phyloP scores from a whole-genome alignment of 2,888 invertebrate species.

The Netelia inedita region DNA sequence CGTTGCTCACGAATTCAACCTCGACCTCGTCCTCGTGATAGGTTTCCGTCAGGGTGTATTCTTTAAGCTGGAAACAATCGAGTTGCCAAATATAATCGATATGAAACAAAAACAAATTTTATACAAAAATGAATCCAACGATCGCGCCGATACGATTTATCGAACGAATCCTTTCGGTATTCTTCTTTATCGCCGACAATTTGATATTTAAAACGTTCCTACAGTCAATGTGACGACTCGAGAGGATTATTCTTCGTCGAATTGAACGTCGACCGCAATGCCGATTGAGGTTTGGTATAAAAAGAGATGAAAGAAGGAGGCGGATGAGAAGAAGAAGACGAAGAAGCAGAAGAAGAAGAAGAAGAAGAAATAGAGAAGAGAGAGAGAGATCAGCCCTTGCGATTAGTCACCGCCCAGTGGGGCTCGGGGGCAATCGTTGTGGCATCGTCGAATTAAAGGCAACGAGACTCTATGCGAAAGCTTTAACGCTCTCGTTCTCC shows the following conservation, averaged over 20 bases:
- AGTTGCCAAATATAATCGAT: slow-evolving; percentile 3
- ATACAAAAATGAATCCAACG: neutral
- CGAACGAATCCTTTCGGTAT: neutral
- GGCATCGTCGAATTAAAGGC: slow-evolving; percentile 73
- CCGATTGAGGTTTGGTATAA: neutral
- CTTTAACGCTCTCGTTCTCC: slow-evolving; percentile 30
- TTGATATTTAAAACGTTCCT: neutral
- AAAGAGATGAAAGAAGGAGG: neutral
- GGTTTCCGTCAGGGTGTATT: slow-evolving; percentile 95
- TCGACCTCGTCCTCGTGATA: slow-evolving; percentile 92
- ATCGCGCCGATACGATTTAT: no score
- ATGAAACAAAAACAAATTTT: neutral
- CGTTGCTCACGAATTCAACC: slow-evolving; percentile 83
- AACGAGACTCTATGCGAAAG: slow-evolving; percentile 70
- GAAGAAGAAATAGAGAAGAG: neutral
- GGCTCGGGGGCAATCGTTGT: slow-evolving; percentile 55
- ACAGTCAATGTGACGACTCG: neutral
- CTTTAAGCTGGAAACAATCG: slow-evolving; percentile 89
- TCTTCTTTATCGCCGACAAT: neutral
- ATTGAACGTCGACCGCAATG: slow-evolving; percentile 15
- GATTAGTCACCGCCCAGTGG: slow-evolving; percentile 72
- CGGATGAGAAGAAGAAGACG: neutral
- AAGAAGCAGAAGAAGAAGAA: neutral
- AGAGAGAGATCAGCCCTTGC: slow-evolving; percentile 59
- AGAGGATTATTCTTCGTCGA: slow-evolving; percentile 7